Conservation (phyloP, 2,797 vertebrate genomes). For the Hippopotamyrus pictus region DNA sequence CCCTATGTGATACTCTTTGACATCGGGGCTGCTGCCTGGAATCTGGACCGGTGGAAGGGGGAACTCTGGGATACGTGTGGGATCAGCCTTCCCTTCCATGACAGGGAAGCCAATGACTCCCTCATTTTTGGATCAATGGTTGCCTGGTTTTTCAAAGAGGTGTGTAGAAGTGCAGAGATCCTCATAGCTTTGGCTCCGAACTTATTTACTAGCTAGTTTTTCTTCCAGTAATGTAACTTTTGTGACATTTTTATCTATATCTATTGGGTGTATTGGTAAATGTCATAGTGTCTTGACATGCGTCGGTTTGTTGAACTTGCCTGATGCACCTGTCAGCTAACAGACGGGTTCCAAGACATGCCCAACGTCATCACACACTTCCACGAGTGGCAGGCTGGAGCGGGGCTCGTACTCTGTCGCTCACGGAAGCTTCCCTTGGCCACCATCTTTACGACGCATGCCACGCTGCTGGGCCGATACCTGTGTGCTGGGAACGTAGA, state of each 20-base stretch:
- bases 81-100: slow-evolving; percentile 80
- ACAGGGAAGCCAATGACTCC: slow-evolving; percentile 83
- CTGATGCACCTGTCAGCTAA: slow-evolving; percentile 58
- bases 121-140: slow-evolving; percentile 85
- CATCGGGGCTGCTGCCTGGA: slow-evolving; percentile 79
- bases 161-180: slow-evolving; percentile 31
- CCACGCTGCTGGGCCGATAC: slow-evolving; percentile 87
- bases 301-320: neutral
- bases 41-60: slow-evolving; percentile 86
- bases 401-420: slow-evolving; percentile 76
- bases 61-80: slow-evolving; percentile 82
- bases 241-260: neutral
- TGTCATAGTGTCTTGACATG: neutral
- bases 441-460: slow-evolving; percentile 90
- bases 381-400: slow-evolving; percentile 92
- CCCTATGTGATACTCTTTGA: slow-evolving; percentile 89
- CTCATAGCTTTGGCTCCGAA: neutral
- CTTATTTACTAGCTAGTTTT: neutral
- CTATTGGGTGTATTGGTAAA: neutral
- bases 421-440: slow-evolving; percentile 77
- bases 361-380: slow-evolving; percentile 79
- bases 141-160: slow-evolving; percentile 95
- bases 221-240: neutral
- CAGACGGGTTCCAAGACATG: slow-evolving; percentile 66
- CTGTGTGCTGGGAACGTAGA: slow-evolving; percentile 89